Conservation (phyloP, 2,797 vertebrate genomes). For the Anguilla obscura region DNA sequence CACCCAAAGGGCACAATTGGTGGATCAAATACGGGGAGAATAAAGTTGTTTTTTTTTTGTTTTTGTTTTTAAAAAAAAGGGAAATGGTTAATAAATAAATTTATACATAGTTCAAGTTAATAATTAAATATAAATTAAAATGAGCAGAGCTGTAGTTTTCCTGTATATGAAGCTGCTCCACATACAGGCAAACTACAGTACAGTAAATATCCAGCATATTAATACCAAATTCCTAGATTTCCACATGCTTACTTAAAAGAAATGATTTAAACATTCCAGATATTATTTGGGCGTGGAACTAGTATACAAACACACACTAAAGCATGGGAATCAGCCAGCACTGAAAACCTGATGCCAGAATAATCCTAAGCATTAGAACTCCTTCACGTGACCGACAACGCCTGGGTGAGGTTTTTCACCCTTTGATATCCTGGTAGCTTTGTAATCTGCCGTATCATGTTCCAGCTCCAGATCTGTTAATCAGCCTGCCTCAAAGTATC, state of each 20-base stretch:
- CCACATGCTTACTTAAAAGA: background rate
- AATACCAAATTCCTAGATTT: background rate
- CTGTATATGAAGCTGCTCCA: background rate
- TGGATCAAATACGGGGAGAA: background rate
- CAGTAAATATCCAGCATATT: background rate
- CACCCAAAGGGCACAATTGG: background rate
- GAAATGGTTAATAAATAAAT: background rate
- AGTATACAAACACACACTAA: conserved; percentile 38
- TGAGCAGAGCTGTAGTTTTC: background rate
- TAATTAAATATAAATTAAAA: background rate
- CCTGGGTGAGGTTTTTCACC: conserved; percentile 51
- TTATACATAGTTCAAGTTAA: background rate
- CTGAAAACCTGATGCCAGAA: conserved; percentile 34
- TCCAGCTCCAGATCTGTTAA: conserved; percentile 51
- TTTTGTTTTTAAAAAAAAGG: background rate
- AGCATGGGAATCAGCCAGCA: conserved; percentile 42
- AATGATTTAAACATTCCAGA: background rate
- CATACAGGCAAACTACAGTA: background rate
- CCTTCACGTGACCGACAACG: conserved; percentile 19
- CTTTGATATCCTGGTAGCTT: conserved; percentile 52
- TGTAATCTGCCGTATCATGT: conserved; percentile 44
- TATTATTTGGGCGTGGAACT: background rate
- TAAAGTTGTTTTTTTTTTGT: background rate
- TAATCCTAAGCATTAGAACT: conserved; percentile 46
- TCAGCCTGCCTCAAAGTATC: conserved; percentile 45